Conservation (phyloP, 2,797 vertebrate species). For the Mycteria americana region DNA sequence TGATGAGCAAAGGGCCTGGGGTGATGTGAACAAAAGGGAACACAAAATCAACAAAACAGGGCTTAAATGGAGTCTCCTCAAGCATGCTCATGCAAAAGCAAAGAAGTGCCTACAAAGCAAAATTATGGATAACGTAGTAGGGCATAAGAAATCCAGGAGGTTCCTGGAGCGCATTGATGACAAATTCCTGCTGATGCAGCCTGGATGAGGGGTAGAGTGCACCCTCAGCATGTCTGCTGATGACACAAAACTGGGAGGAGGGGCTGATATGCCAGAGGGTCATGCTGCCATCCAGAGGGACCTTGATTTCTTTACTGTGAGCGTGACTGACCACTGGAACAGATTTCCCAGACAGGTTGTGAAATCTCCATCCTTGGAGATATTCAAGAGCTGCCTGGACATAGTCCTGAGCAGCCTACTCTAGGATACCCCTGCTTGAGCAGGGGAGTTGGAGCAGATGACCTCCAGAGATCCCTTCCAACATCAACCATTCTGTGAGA, state of each 20-base stretch:
- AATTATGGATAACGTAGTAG: fast-evolving
- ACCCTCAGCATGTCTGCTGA: background rate
- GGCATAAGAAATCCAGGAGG: background rate
- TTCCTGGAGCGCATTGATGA: background rate
- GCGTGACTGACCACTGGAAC: background rate
- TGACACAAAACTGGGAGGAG: background rate
- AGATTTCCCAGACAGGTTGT: background rate
- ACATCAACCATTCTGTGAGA: background rate
- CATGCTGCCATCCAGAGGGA: background rate
- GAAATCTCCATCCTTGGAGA: background rate
- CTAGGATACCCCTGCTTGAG: background rate
- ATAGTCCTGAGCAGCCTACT: background rate
- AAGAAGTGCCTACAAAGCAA: background rate
- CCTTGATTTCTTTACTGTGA: background rate
- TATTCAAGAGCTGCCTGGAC: background rate
- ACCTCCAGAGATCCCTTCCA: background rate
- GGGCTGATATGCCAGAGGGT: background rate
- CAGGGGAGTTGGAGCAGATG: background rate
- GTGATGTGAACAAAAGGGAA: background rate
- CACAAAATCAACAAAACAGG: background rate
- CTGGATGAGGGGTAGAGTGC: fast-evolving
- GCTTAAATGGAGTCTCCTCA: background rate
- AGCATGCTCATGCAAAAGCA: fast-evolving
- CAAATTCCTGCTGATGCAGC: background rate
- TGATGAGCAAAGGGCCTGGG: background rate